Evolutionary conservation across 2,888 invertebrate species (phyloP).

Genomic region (Apotomis capreana): DNA sequence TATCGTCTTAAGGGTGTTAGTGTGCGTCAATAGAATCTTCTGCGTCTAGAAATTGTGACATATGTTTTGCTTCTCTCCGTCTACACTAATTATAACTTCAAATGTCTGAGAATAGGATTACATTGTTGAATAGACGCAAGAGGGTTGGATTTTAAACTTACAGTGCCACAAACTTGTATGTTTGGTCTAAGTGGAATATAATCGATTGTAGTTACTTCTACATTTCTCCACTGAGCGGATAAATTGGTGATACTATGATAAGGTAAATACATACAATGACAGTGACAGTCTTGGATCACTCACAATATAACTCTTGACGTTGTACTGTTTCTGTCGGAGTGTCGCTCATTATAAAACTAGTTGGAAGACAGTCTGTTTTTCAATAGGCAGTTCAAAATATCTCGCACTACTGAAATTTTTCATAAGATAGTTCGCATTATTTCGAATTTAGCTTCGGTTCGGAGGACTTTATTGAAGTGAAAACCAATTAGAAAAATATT

Average conservation of each 20-base stretch:
- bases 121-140: slow-evolving; percentile 1
- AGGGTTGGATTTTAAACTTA: not conserved
- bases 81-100: slow-evolving; percentile 12
- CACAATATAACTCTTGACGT: not conserved
- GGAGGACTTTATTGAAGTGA: no score
- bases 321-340: slow-evolving; percentile 29
- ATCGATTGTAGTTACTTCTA: no score
- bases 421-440: not conserved
- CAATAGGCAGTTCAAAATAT: not conserved
- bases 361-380: not conserved
- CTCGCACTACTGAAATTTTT: not conserved
- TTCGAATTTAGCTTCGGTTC: no score
- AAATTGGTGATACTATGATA: no score
- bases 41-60: not conserved
- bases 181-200: no score
- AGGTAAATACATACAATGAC: not conserved
- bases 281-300: not conserved
- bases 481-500: no score
- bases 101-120: not conserved
- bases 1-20: no score
- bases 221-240: no score
- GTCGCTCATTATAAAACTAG: slow-evolving; percentile 20
- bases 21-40: no score
- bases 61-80: slow-evolving; percentile 19
- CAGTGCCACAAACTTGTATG: no score